phyloP scores from a whole-genome alignment of 2,797 vertebrate species.

The Xenopus petersii region DNA sequence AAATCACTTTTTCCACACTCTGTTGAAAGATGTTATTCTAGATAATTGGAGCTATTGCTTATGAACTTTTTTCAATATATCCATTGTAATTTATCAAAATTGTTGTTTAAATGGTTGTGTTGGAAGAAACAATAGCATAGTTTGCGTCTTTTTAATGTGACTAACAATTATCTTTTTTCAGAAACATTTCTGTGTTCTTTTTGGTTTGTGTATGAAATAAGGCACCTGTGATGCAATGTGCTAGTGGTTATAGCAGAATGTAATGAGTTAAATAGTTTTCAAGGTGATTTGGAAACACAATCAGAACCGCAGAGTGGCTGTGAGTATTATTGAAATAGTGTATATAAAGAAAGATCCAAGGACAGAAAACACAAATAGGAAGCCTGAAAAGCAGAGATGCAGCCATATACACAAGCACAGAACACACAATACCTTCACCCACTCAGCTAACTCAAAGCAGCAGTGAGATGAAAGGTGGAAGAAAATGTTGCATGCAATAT shows the following conservation, averaged over 20 bases:
- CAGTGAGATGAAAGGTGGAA: slow-evolving; percentile 53
- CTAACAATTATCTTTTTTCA: too few species aligned
- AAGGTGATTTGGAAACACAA: slow-evolving; percentile 63
- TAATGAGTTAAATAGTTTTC: slow-evolving; percentile 64
- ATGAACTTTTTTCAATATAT: too few species aligned
- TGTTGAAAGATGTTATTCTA: too few species aligned
- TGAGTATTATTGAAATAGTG: slow-evolving; percentile 66
- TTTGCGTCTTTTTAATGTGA: too few species aligned
- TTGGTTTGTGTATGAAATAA: too few species aligned
- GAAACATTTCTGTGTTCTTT: too few species aligned
- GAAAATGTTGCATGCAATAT: slow-evolving; percentile 62
- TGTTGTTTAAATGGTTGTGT: too few species aligned
- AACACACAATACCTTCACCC: slow-evolving; percentile 61
- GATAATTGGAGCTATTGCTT: too few species aligned
- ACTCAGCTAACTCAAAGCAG: slow-evolving; percentile 51
- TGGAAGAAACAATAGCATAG: too few species aligned
- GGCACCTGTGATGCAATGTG: background rate
- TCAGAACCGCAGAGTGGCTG: slow-evolving; percentile 65
- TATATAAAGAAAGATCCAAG: slow-evolving; percentile 63
- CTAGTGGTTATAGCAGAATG: slow-evolving; percentile 4
- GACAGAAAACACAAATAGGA: slow-evolving; percentile 63
- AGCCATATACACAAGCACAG: slow-evolving; percentile 51
- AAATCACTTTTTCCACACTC: too few species aligned
- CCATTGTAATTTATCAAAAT: too few species aligned
- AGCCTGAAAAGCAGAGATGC: slow-evolving; percentile 70